These are phyloP conservation scores for Spilogale gracilis DNA, from an alignment of 2,113 vertebrate species.

Conservation along the genomic window DNA sequence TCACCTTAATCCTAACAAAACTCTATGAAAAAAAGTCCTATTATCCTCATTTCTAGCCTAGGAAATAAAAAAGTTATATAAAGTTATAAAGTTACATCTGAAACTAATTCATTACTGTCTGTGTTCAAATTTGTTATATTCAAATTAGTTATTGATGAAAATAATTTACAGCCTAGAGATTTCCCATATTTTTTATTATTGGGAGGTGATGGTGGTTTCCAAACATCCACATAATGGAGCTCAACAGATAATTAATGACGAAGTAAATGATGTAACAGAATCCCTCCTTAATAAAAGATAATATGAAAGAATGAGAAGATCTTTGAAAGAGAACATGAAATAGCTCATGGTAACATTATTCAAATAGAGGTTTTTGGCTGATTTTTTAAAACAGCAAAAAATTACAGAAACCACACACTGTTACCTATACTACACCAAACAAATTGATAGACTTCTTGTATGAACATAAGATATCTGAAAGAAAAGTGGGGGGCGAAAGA, in stretches of 20 bases:
- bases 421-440: neutral
- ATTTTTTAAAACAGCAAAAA: conserved; percentile 43
- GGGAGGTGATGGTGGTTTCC: neutral
- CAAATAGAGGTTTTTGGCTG: neutral
- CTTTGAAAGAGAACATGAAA: neutral
- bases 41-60: neutral
- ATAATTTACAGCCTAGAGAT: neutral
- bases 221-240: neutral
- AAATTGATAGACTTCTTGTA: neutral
- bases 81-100: neutral
- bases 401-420: neutral
- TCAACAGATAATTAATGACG: conserved; percentile 27
- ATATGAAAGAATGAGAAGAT: neutral
- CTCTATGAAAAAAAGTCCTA: neutral
- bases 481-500: neutral
- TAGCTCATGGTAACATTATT: neutral
- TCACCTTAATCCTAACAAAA: conserved; percentile 6
- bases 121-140: conserved; percentile 11
- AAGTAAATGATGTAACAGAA: neutral
- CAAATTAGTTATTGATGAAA: neutral
- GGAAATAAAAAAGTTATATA: conserved; percentile 15
- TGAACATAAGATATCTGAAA: neutral
- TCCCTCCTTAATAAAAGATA: conserved; percentile 10
- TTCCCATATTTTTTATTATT: neutral
- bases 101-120: neutral